Conservation (phyloP, 2,888 invertebrate species). For the Dynastes hyllus region DNA sequence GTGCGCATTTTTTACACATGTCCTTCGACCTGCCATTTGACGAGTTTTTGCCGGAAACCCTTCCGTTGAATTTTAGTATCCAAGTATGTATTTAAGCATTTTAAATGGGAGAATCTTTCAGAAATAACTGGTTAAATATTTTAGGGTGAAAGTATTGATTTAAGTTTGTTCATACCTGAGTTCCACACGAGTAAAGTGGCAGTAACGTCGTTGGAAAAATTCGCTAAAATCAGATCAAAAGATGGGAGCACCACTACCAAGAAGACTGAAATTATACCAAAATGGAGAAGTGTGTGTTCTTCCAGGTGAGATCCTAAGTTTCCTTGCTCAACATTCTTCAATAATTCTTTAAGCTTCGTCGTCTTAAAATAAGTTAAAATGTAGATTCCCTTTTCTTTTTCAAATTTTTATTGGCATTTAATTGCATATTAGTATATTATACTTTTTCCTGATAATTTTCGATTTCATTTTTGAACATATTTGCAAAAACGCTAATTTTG, state of each 20-base stretch:
- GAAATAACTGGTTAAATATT: constrained; percentile 6
- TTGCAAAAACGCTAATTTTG: no score
- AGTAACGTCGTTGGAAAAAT: constrained; percentile 88
- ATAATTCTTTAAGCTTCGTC: no score
- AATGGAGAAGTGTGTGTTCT: constrained; percentile 89
- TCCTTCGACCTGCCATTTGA: constrained; percentile 95
- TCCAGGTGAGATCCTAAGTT: constrained; percentile 69
- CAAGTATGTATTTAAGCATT: constrained; percentile 73
- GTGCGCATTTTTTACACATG: constrained; percentile 94
- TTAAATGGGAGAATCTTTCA: neutral
- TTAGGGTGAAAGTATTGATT: constrained; percentile 91
- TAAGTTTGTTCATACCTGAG: constrained; percentile 92
- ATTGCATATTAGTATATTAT: no score
- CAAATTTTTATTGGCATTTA: no score
- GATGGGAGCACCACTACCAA: constrained; percentile 77
- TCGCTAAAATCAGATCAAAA: constrained; percentile 88
- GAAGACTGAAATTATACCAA: constrained; percentile 74
- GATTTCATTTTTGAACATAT: no score
- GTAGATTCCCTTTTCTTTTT: no score
- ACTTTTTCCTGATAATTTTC: no score
- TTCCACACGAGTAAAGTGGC: constrained; percentile 91
- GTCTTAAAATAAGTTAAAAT: no score
- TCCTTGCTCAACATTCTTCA: no score
- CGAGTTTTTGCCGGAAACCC: constrained; percentile 93
- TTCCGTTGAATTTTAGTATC: constrained; percentile 93